Conservation (phyloP, 1,140 invertebrate genomes). For the Drosophila sturtevanti region DNA sequence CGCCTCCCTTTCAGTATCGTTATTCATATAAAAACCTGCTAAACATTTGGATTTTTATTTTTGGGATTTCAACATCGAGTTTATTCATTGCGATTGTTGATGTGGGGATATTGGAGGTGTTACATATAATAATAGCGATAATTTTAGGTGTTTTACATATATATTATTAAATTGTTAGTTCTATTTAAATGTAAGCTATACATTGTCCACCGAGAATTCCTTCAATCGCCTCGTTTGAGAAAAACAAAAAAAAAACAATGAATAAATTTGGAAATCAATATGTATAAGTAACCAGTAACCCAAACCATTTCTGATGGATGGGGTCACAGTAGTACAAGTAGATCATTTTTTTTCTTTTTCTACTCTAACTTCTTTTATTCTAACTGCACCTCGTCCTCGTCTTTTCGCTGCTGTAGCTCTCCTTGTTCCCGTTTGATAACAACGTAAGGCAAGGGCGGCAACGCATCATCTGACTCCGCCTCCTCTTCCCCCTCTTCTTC, state of each 20-base stretch:
- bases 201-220: constrained; percentile 6
- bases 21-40: not conserved
- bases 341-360: not conserved
- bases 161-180: not conserved
- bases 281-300: not conserved
- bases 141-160: not conserved
- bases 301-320: not conserved
- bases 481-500: not conserved
- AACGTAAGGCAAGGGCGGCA: constrained; percentile 59
- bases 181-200: constrained; percentile 15
- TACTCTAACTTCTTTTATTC: not conserved
- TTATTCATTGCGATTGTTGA: constrained; percentile 25
- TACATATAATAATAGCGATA: constrained; percentile 4
- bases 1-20: not conserved
- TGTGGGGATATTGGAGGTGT: not conserved
- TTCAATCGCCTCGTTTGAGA: not conserved
- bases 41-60: constrained; percentile 31
- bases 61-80: constrained; percentile 40
- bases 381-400: not conserved
- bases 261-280: not conserved
- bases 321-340: not conserved
- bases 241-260: not conserved
- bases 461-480: not conserved
- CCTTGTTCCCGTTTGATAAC: constrained; percentile 55
- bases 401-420: constrained; percentile 18